phyloP scores from a whole-genome alignment of 2,888 invertebrate species.

The Xestia xanthographa region DNA sequence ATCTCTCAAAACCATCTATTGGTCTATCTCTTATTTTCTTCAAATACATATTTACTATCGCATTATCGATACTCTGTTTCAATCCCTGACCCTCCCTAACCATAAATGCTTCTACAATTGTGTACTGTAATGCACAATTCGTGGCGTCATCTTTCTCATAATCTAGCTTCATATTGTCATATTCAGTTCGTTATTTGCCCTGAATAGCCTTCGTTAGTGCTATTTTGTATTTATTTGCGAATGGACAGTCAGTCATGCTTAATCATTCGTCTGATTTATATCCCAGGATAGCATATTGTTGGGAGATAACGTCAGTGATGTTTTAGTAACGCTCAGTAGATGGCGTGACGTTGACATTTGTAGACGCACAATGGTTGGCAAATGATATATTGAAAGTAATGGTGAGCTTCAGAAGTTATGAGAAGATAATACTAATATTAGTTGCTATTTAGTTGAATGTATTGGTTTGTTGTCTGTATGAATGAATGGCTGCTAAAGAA shows the following conservation, averaged over 20 bases:
- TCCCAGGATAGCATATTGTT: constrained; percentile 52
- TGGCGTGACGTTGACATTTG: constrained; percentile 60
- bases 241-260: constrained; percentile 83
- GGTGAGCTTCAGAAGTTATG: constrained; percentile 21
- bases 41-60: background rate
- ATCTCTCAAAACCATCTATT: background rate
- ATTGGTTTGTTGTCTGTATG: constrained; percentile 3
- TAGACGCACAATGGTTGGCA: constrained; percentile 45
- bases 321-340: constrained; percentile 46
- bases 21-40: background rate
- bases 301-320: constrained; percentile 47
- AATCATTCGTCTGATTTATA: constrained; percentile 82
- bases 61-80: constrained; percentile 18
- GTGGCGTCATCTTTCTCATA: constrained; percentile 69
- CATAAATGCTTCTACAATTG: constrained; percentile 46
- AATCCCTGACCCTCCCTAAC: constrained; percentile 11
- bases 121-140: constrained; percentile 64
- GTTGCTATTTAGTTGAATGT: constrained; percentile 17
- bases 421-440: constrained; percentile 31
- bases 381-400: constrained; percentile 59
- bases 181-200: constrained; percentile 74
- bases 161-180: constrained; percentile 76
- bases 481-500: constrained; percentile 8
- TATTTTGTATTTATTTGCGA: constrained; percentile 80
- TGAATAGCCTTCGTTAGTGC: constrained; percentile 88